Evolutionary conservation across 2,113 vertebrate genomes (phyloP).

Genomic region (Podocnemis expansa): DNA sequence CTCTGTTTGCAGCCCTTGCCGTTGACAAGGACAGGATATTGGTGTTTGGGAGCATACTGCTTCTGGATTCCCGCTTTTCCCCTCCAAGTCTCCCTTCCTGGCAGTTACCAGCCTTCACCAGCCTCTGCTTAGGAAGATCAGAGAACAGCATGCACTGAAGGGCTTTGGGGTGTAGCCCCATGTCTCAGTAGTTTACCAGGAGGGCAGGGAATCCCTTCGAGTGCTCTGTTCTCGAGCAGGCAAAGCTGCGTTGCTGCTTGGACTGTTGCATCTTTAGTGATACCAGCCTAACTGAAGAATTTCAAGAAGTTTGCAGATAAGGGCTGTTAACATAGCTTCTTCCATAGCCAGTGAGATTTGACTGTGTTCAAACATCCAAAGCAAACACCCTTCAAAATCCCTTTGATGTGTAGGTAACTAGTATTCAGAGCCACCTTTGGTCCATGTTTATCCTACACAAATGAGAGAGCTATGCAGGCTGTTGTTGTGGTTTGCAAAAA

Average conservation of each 20-base stretch:
- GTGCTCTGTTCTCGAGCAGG: background rate
- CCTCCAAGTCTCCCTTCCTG: fast-evolving
- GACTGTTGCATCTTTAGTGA: background rate
- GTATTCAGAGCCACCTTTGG: background rate
- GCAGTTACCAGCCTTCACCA: background rate
- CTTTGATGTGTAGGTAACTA: background rate
- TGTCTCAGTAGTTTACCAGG: background rate
- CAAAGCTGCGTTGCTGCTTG: background rate
- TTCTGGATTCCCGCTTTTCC: background rate
- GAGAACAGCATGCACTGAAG: background rate
- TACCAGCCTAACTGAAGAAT: background rate
- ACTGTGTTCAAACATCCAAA: background rate
- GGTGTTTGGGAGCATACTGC: background rate
- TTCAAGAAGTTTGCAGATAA: background rate
- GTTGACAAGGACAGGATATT: background rate
- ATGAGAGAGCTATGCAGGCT: background rate
- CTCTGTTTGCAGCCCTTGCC: background rate
- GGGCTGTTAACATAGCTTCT: background rate
- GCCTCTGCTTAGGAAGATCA: background rate
- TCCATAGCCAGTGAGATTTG: background rate
- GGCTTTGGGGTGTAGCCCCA: background rate
- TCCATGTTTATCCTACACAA: background rate
- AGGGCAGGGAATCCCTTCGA: background rate
- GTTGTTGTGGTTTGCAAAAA: background rate
- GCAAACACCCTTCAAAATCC: background rate